Conservation (phyloP, 2,797 vertebrate species). For the Gymnopithys bicolor region DNA sequence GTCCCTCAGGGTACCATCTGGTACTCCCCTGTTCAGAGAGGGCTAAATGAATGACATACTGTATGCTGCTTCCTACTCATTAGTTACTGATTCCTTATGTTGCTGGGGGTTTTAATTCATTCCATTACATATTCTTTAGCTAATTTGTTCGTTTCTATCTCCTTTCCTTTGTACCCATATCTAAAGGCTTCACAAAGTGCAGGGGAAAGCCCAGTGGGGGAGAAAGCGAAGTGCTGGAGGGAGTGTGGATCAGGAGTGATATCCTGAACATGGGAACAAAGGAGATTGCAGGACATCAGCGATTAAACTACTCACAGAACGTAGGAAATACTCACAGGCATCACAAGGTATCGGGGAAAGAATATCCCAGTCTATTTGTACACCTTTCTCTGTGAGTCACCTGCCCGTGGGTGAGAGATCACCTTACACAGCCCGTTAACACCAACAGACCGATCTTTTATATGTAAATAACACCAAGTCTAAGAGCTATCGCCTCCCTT, state of each 20-base stretch:
- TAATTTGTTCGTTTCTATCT: neutral
- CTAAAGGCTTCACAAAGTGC: neutral
- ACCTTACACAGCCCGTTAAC: neutral
- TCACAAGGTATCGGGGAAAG: slow-evolving; percentile 14
- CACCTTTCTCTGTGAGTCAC: neutral
- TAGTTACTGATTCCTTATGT: slow-evolving; percentile 42
- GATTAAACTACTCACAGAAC: neutral
- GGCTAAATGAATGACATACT: slow-evolving; percentile 64
- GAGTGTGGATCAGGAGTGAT: neutral
- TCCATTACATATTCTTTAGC: neutral
- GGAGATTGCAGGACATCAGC: neutral
- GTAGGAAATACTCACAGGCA: slow-evolving; percentile 26
- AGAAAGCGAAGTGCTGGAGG: neutral
- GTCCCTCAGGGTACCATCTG: slow-evolving; percentile 77
- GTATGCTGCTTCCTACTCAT: slow-evolving; percentile 55
- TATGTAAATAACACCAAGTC: slow-evolving; percentile 26
- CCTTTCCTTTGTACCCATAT: neutral
- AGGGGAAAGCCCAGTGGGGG: neutral
- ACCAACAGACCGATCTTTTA: slow-evolving; percentile 28
- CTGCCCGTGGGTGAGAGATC: neutral
- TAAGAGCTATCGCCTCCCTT: neutral
- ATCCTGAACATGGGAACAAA: neutral
- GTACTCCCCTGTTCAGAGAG: slow-evolving; percentile 51
- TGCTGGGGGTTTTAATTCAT: neutral
- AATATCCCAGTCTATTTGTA: neutral